Evolutionary conservation across 1,140 invertebrate genomes (phyloP).

Genomic region (Idris sp.): DNA sequence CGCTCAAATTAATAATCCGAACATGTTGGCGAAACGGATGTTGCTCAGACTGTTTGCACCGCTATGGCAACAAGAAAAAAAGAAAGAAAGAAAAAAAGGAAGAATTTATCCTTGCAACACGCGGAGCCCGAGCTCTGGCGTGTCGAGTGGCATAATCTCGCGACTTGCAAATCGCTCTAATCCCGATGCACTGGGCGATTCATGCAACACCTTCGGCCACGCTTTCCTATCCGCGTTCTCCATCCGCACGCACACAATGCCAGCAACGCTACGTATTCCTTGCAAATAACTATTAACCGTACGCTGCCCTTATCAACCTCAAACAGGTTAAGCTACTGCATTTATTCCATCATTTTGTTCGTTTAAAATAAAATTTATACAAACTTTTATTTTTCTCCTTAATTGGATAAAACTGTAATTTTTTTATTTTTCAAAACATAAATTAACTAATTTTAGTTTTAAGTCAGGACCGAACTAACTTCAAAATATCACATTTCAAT

Average conservation of each 20-base stretch:
- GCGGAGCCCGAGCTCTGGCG: constrained; percentile 46
- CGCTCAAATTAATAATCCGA: constrained; percentile 57
- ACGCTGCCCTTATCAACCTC: constrained; percentile 42
- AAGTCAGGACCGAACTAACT: too few species aligned
- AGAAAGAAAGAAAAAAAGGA: too few species aligned
- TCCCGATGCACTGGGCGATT: constrained; percentile 53
- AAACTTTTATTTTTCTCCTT: too few species aligned
- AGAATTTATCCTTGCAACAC: constrained; percentile 48
- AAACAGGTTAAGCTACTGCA: constrained; percentile 35
- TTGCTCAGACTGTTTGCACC: constrained; percentile 46
- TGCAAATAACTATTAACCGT: constrained; percentile 55
- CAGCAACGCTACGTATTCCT: constrained; percentile 37
- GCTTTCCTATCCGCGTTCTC: constrained; percentile 48
- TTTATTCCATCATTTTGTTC: constrained; percentile 24
- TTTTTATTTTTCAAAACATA: too few species aligned
- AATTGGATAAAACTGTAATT: too few species aligned
- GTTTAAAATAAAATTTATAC: too few species aligned
- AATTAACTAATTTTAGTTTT: too few species aligned
- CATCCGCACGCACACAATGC: constrained; percentile 53
- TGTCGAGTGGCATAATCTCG: constrained; percentile 60
- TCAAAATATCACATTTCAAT: too few species aligned
- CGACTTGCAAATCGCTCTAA: constrained; percentile 62
- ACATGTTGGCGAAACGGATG: constrained; percentile 51
- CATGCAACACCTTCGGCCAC: constrained; percentile 53
- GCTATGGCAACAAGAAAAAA: constrained; percentile 24